phyloP scores from a whole-genome alignment of 1,140 invertebrate genomes.

The Catajapyx aquilonaris region DNA sequence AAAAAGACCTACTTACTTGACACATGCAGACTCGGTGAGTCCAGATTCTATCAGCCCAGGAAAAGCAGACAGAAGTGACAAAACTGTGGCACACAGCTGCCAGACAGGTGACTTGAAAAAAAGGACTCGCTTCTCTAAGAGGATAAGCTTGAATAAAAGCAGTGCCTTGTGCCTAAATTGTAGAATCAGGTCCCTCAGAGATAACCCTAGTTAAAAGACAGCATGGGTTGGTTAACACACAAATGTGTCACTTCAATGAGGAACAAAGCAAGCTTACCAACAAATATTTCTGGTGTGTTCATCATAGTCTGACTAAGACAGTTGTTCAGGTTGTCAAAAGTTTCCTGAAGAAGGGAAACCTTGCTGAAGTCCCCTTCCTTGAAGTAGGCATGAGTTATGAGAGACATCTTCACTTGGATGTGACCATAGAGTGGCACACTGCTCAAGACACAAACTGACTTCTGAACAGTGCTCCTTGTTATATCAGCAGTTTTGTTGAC shows the following conservation, averaged over 20 bases:
- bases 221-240: not conserved
- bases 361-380: slow-evolving; percentile 83
- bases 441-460: slow-evolving; percentile 79
- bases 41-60: slow-evolving; percentile 78
- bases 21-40: slow-evolving; percentile 57
- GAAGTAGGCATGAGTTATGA: slow-evolving; percentile 94
- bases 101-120: slow-evolving; percentile 87
- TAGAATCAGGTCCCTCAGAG: slow-evolving; percentile 54
- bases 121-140: slow-evolving; percentile 75
- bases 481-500: slow-evolving; percentile 90
- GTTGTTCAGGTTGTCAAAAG: slow-evolving; percentile 75
- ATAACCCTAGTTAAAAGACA: slow-evolving; percentile 37
- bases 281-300: slow-evolving; percentile 46
- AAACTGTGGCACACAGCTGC: slow-evolving; percentile 60
- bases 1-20: slow-evolving; percentile 41
- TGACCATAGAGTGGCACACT: slow-evolving; percentile 73
- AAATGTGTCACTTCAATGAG: not conserved
- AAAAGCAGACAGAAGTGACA: slow-evolving; percentile 75
- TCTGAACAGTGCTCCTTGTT: slow-evolving; percentile 85
- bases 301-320: slow-evolving; percentile 45
- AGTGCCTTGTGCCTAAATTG: slow-evolving; percentile 82
- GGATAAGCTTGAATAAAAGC: slow-evolving; percentile 77
- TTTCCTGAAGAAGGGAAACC: slow-evolving; percentile 74
- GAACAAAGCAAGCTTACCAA: slow-evolving; percentile 33
- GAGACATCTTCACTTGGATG: slow-evolving; percentile 81